These are phyloP conservation scores for Aphelocoma californica DNA, from an alignment of 2,797 vertebrate species.

Conservation along the genomic window DNA sequence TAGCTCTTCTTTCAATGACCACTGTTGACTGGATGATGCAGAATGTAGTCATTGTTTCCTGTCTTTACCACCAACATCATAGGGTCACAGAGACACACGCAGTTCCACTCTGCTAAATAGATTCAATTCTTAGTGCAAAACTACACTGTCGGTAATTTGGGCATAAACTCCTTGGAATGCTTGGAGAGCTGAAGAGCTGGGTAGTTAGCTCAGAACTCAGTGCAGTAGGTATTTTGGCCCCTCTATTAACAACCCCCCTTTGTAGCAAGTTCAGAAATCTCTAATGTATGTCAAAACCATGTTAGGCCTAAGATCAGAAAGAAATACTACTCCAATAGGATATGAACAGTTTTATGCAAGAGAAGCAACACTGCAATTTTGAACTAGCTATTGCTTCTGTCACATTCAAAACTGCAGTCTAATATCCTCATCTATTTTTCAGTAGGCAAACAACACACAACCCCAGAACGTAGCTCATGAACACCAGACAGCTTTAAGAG, in stretches of 20 bases:
- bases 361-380: neutral
- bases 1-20: neutral
- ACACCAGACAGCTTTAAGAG: neutral
- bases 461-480: neutral
- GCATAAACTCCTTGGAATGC: neutral
- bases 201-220: neutral
- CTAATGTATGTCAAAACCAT: neutral
- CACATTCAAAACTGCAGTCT: neutral
- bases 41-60: neutral
- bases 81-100: neutral
- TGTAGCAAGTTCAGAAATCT: neutral
- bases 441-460: neutral
- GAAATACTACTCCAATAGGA: neutral
- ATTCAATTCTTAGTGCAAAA: neutral
- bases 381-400: neutral
- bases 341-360: neutral
- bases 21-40: neutral
- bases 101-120: neutral
- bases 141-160: neutral
- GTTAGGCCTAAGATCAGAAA: neutral
- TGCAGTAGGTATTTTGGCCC: neutral
- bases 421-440: neutral
- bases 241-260: neutral
- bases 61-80: neutral
- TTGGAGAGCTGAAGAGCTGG: neutral